phyloP scores from a whole-genome alignment of 2,113 vertebrate genomes.

The Progne subis region DNA sequence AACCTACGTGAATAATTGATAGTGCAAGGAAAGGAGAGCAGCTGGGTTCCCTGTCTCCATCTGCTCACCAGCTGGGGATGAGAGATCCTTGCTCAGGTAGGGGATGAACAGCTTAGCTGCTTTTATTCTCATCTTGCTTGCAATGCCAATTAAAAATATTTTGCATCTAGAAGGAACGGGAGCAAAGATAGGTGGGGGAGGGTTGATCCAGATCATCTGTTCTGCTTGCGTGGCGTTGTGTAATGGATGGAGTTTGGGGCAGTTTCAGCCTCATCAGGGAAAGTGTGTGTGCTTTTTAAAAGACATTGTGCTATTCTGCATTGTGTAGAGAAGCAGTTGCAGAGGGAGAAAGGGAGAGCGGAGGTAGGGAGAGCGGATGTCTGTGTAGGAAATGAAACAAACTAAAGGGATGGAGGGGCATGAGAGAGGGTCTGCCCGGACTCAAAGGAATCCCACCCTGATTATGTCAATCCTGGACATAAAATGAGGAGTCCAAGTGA shows the following conservation, averaged over 20 bases:
- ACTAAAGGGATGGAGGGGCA: background rate
- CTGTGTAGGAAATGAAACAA: background rate
- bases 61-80: slow-evolving; percentile 58
- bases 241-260: slow-evolving; percentile 9
- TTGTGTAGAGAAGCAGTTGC: background rate
- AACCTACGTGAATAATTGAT: slow-evolving; percentile 77
- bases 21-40: slow-evolving; percentile 51
- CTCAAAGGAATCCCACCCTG: background rate
- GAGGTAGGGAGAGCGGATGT: background rate
- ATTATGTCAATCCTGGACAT: background rate
- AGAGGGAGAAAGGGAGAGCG: background rate
- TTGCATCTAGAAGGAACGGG: background rate
- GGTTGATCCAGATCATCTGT: background rate
- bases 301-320: background rate
- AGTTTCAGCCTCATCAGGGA: background rate
- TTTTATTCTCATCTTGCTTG: slow-evolving; percentile 9
- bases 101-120: slow-evolving; percentile 36
- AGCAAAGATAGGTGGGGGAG: background rate
- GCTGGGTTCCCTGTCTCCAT: slow-evolving; percentile 59
- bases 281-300: slow-evolving; percentile 7
- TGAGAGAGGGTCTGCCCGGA: background rate
- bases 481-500: background rate
- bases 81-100: slow-evolving; percentile 60
- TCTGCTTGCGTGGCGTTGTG: background rate
- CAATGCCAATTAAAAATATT: slow-evolving; percentile 44